Percentiles rank a stretch among this genome's conserved stretches.
Conservation (phyloP, 2,888 invertebrate species). For the Galeruca laticollis region DNA sequence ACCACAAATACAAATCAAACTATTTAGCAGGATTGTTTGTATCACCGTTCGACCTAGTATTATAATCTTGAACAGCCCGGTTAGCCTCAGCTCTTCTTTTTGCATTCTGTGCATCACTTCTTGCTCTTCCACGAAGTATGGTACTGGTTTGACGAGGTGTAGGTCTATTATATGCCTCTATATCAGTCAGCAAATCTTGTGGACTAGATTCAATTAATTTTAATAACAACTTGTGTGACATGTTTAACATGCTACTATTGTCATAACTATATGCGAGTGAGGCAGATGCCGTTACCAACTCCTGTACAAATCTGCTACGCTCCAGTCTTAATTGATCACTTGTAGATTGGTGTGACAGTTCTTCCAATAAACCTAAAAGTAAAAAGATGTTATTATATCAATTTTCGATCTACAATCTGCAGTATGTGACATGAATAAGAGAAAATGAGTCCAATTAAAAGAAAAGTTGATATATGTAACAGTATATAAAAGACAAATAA, state of each 20-base stretch:
- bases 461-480: too few relatives aligned
- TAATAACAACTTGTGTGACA: slow-evolving; percentile 41
- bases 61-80: slow-evolving; percentile 46
- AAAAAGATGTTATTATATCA: neutral
- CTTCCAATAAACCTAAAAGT: slow-evolving; percentile 63
- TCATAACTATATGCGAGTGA: slow-evolving; percentile 43
- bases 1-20: neutral
- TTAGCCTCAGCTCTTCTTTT: slow-evolving; percentile 63
- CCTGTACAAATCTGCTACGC: slow-evolving; percentile 77
- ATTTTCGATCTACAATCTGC: too few relatives aligned
- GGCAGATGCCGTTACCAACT: slow-evolving; percentile 74
- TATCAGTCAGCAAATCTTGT: slow-evolving; percentile 37
- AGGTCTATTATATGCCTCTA: slow-evolving; percentile 38
- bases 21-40: slow-evolving; percentile 5
- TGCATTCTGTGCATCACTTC: slow-evolving; percentile 62
- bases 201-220: slow-evolving; percentile 46
- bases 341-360: slow-evolving; percentile 71
- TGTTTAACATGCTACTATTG: slow-evolving; percentile 9
- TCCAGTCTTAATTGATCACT: slow-evolving; percentile 73
- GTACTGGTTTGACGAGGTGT: slow-evolving; percentile 50
- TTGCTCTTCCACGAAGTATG: slow-evolving; percentile 61
- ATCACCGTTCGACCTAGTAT: slow-evolving; percentile 30
- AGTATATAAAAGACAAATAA: too few relatives aligned
- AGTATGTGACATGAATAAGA: too few relatives aligned
- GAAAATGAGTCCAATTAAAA: too few relatives aligned